Evolutionary conservation across 2,888 invertebrate genomes (phyloP).

Genomic region (Coremacera marginata): DNA sequence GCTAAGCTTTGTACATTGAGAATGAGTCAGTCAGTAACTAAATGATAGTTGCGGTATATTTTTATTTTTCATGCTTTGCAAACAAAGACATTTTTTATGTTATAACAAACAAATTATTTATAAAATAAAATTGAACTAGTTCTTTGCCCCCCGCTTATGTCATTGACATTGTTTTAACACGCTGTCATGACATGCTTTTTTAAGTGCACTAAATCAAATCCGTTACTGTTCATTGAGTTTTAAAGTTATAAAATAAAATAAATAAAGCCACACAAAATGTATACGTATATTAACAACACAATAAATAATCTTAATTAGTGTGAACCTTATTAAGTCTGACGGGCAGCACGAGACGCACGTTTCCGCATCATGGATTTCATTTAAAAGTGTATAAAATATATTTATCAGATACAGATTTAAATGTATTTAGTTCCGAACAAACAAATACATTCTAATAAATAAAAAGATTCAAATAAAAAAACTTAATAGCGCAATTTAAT

Average conservation of each 20-base stretch:
- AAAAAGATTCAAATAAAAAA: neutral
- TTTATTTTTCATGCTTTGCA: no score
- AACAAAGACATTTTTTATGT: neutral
- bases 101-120: neutral
- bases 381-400: conserved; percentile 2
- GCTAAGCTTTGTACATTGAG: no score
- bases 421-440: neutral
- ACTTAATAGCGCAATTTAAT: conserved; percentile 20
- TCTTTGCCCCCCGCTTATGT: neutral
- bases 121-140: neutral
- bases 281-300: no score
- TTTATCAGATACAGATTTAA: conserved; percentile 3
- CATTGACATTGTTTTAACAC: conserved; percentile 21
- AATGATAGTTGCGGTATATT: no score
- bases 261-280: neutral
- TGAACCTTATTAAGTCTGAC: neutral
- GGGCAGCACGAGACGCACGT: conserved; percentile 24
- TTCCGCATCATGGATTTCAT: conserved; percentile 34
- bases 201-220: neutral
- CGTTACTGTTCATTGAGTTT: conserved; percentile 27
- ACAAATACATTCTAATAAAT: neutral
- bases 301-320: neutral
- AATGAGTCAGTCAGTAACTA: no score
- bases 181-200: neutral
- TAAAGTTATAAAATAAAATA: neutral